Evolutionary conservation across 2,888 invertebrate genomes (phyloP), one percentile per base, ranked within the genome.

Genomic region (Petrolisthes manimaculis): DNA sequence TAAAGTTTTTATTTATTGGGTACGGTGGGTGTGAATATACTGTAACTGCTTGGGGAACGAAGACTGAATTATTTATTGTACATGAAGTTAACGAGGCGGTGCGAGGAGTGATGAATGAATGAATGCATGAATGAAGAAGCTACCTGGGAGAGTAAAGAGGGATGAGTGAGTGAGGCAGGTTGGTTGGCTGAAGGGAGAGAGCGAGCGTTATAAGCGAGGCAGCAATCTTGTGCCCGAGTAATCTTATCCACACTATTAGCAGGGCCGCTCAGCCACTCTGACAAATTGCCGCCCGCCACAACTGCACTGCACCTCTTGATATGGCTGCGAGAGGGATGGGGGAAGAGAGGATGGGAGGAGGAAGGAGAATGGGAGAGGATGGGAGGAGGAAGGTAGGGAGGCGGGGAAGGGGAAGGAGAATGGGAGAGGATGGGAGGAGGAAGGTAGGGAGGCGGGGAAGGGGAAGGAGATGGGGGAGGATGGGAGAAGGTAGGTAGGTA

Each of bases 221-320:
- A 79, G 14, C 80, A 80, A 56, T 56, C 80, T 56, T 80, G 80
- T 56, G 37, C 56, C 61, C 56, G 80, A 21, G 79, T 80, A 80
- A 80, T 80, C 80, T 80, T 80, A 80, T 80, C 80, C 80, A 80
- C 80, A 80, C 80, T 80, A 80, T 80, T 80, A 80, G 80, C 61
- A 56, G 61, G 77, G 56, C 61, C 80, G 80, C 80, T 80, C 80
- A 80, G 80, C 80, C 80, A 80, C 80, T 80, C 80, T 80, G 80
- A 80, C 80, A 80, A 80, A 80, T 80, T 80, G 80, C 80, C 37
- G 80, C 53, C 54, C 78, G 78, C 78, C 53, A 54, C 53, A 54
- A 79, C 78, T 79, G 78, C 78, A 54, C 78, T 79, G 78, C 78
- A 79, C 78, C 78, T 79, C 78, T 79, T 79, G 54, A 79, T 79